These are phyloP conservation scores for Netelia melanura DNA, from an alignment of 2,888 invertebrate genomes.

Conservation along the genomic window DNA sequence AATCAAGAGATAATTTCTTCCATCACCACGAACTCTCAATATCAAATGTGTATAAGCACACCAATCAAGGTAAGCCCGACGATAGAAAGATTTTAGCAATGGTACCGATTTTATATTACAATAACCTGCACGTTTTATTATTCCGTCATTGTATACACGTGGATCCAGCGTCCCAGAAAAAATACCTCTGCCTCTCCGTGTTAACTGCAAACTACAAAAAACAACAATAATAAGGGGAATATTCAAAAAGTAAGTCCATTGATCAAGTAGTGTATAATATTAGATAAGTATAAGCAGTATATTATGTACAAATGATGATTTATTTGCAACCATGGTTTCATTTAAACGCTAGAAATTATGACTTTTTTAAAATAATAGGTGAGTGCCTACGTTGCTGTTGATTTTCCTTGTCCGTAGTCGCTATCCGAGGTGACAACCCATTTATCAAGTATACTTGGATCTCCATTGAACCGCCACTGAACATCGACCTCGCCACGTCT, in stretches of 20 bases:
- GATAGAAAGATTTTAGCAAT: slow-evolving; percentile 92
- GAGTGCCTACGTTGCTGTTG: slow-evolving; percentile 76
- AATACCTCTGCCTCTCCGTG: slow-evolving; percentile 89
- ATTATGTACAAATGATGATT: no score
- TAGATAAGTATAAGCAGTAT: background rate
- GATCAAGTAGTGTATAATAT: slow-evolving; percentile 11
- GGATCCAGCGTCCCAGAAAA: slow-evolving; percentile 91
- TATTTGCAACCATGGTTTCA: no score
- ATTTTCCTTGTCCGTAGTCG: slow-evolving; percentile 92
- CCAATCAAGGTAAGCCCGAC: slow-evolving; percentile 91
- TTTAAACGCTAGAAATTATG: no score
- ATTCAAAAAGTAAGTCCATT: slow-evolving; percentile 2
- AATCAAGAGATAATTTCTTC: slow-evolving; percentile 94
- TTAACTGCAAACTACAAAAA: slow-evolving; percentile 88
- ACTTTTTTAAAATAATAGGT: background rate
- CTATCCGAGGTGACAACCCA: slow-evolving; percentile 92
- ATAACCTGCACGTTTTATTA: slow-evolving; percentile 91
- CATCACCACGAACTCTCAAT: slow-evolving; percentile 96
- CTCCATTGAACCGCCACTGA: slow-evolving; percentile 89
- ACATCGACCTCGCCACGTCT: slow-evolving; percentile 90
- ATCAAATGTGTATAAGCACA: slow-evolving; percentile 90
- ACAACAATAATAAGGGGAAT: slow-evolving; percentile 10
- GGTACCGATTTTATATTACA: slow-evolving; percentile 91
- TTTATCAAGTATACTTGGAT: slow-evolving; percentile 87
- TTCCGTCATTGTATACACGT: slow-evolving; percentile 92